Evolutionary conservation across 2,113 vertebrate species (phyloP).

Genomic region (Lycaon pictus): DNA sequence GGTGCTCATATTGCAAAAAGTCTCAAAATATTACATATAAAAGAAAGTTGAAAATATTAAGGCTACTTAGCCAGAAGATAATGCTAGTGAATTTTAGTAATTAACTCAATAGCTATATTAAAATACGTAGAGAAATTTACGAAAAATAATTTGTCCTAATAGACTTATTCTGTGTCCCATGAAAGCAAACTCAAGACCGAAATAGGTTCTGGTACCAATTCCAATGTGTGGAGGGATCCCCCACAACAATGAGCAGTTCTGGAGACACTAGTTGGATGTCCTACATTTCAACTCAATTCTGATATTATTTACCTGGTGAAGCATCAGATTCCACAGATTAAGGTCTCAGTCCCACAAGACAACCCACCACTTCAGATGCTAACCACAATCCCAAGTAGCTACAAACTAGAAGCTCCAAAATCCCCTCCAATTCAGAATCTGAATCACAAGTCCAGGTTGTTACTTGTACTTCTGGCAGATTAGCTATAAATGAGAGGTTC

Average conservation of each 20-base stretch:
- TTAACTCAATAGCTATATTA: background rate
- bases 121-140: background rate
- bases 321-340: background rate
- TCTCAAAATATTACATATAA: background rate
- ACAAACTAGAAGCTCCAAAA: background rate
- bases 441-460: background rate
- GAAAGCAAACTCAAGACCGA: background rate
- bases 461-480: background rate
- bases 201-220: background rate
- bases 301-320: background rate
- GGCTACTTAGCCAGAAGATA: background rate
- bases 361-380: background rate
- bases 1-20: background rate
- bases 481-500: background rate
- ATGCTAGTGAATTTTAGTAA: background rate
- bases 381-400: background rate
- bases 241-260: background rate
- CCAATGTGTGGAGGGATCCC: background rate
- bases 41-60: background rate
- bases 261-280: background rate
- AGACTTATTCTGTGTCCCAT: background rate
- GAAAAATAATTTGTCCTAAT: background rate
- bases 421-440: background rate
- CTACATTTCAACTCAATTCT: background rate
- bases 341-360: background rate